Evolutionary conservation across 2,888 invertebrate species (phyloP), one percentile per base, ranked within the genome.

Genomic region (Lycia hirtaria): DNA sequence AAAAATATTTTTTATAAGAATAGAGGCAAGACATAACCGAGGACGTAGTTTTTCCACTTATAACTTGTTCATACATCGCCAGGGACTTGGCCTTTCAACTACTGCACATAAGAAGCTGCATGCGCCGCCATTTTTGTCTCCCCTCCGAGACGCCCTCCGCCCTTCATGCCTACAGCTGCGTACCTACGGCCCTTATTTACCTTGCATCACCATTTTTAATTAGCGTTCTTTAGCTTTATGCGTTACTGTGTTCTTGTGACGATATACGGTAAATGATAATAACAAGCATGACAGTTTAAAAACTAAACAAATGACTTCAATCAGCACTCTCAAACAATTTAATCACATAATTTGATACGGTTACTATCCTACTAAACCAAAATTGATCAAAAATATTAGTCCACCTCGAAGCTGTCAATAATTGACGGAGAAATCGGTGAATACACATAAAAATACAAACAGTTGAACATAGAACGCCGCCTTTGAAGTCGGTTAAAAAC

Each of bases 71-170:
- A 10, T 26, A 22, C 12, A 12, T 10, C 26, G 3, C 17, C 15
- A 15, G 15, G 41, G 26, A 14, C 6, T 63, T 51, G 52, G 56
- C 24, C 7, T 44, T 35, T 22, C 15, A 32, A 10, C 35, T 14
- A 47, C 35, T 52, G 47, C 57, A 52, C 28, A 41, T 40, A 69
- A 67, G 47, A 76, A 77, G 76, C 68, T 76, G 77, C 78, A 79
- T 62, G 67, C 56, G 65, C 88, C 80, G 88, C 90, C 90, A 90
- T 92, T 88, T 88, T 89, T 85, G 83, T 85, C 82, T 83, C 86
- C 86, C 87, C 80, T 72, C 75, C 61, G 65, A 67, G 59, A 61
- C 57, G 65, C 78, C 65, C 65, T 54, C 62, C 62, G 60, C 61
- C 60, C 60, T 65, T 62, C 52, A 77, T 74, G 61, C 43, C 62